phyloP scores from a whole-genome alignment of 2,888 invertebrate species.

The Panorpa germanica region DNA sequence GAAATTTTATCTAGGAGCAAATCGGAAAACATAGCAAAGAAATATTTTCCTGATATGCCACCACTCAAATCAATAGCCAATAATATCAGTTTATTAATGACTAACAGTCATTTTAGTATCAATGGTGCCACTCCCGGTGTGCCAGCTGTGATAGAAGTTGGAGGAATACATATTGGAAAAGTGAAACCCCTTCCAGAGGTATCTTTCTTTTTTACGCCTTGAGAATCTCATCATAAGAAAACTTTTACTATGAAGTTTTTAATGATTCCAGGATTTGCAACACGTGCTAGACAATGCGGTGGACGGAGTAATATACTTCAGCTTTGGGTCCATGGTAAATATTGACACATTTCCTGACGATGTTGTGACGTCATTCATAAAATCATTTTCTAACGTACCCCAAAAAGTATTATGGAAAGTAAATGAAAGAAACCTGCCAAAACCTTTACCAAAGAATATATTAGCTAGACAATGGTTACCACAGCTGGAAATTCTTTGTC shows the following conservation, averaged over 20 bases:
- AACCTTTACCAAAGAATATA: constrained; percentile 27
- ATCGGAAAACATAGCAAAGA: constrained; percentile 25
- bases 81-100: constrained; percentile 31
- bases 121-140: constrained; percentile 33
- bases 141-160: constrained; percentile 33
- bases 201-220: too few relatives aligned
- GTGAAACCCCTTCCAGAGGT: constrained; percentile 29
- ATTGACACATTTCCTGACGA: constrained; percentile 31
- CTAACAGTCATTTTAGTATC: constrained; percentile 35
- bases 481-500: constrained; percentile 32
- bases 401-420: constrained; percentile 35
- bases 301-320: constrained; percentile 35
- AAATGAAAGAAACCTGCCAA: constrained; percentile 27
- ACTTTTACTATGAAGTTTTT: too few relatives aligned
- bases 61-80: constrained; percentile 25
- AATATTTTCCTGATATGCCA: constrained; percentile 29
- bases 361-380: constrained; percentile 27
- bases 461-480: constrained; percentile 33
- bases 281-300: constrained; percentile 24
- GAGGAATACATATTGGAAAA: constrained; percentile 27
- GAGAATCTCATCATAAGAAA: too few relatives aligned
- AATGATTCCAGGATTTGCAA: constrained; percentile 24
- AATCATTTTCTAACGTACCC: constrained; percentile 28
- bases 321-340: constrained; percentile 36
- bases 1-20: constrained; percentile 12